Conservation (phyloP, 1,140 invertebrate species). For the Adelges cooleyi region DNA sequence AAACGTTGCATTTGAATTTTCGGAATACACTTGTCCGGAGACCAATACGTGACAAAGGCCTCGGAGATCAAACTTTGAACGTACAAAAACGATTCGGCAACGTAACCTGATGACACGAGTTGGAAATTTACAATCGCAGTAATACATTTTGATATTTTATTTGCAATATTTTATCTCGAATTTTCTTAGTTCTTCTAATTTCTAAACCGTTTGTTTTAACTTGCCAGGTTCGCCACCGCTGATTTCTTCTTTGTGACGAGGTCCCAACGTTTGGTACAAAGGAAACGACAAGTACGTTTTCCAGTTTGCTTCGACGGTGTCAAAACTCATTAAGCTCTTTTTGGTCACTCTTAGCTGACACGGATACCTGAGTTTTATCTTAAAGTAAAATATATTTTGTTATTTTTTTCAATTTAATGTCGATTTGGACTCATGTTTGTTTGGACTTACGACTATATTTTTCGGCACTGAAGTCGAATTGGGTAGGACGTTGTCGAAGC, state of each 20-base stretch:
- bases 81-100: constrained; percentile 53
- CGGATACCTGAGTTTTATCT: constrained; percentile 15
- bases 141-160: too few relatives aligned
- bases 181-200: too few relatives aligned
- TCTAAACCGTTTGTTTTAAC: too few relatives aligned
- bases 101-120: constrained; percentile 46
- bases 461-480: neutral
- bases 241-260: constrained; percentile 43
- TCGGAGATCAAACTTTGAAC: constrained; percentile 53
- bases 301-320: constrained; percentile 45
- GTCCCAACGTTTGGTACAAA: constrained; percentile 54
- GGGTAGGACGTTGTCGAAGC: constrained; percentile 44
- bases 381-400: neutral
- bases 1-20: constrained; percentile 48
- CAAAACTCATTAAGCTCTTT: constrained; percentile 23
- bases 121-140: constrained; percentile 25
- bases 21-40: constrained; percentile 40
- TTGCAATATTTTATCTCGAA: too few relatives aligned
- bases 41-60: constrained; percentile 46
- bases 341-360: constrained; percentile 2
- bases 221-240: constrained; percentile 52
- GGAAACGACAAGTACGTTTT: constrained; percentile 54
- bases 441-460: neutral
- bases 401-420: neutral
- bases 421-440: too few relatives aligned